Evolutionary conservation across 2,113 vertebrate genomes (phyloP).

Genomic region (Menura novaehollandiae): DNA sequence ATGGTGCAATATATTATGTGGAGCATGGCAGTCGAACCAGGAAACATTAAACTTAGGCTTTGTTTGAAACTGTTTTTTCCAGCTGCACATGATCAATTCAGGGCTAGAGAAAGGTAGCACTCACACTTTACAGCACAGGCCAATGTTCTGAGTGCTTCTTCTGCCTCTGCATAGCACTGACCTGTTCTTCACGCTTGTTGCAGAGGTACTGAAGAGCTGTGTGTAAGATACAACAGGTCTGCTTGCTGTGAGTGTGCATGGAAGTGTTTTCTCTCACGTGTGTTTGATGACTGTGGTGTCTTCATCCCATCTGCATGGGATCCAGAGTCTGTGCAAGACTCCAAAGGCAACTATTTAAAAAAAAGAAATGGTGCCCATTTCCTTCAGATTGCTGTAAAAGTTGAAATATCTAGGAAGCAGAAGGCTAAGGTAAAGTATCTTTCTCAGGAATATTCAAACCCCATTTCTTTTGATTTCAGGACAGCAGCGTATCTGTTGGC

Average conservation of each 20-base stretch:
- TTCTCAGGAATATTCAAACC: background rate
- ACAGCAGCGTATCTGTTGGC: background rate
- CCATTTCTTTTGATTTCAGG: background rate
- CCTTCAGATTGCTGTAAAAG: background rate
- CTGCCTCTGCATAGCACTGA: background rate
- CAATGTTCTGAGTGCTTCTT: background rate
- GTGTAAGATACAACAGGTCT: background rate
- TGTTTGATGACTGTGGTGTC: background rate
- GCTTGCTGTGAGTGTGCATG: background rate
- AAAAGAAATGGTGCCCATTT: background rate
- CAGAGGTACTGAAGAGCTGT: background rate
- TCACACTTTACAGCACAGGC: background rate
- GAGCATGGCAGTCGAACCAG: background rate
- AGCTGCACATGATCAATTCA: fast-evolving
- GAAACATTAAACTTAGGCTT: background rate
- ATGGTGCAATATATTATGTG: fast-evolving
- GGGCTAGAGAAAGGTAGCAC: background rate
- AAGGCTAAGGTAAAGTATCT: background rate
- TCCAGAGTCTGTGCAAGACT: background rate
- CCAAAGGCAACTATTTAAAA: background rate
- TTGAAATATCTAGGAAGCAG: background rate
- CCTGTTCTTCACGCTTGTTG: background rate
- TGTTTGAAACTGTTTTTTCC: background rate
- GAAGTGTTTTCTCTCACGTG: background rate
- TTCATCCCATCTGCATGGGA: background rate